Evolutionary conservation across 2,113 vertebrate species (phyloP).

Genomic region (Solea solea): DNA sequence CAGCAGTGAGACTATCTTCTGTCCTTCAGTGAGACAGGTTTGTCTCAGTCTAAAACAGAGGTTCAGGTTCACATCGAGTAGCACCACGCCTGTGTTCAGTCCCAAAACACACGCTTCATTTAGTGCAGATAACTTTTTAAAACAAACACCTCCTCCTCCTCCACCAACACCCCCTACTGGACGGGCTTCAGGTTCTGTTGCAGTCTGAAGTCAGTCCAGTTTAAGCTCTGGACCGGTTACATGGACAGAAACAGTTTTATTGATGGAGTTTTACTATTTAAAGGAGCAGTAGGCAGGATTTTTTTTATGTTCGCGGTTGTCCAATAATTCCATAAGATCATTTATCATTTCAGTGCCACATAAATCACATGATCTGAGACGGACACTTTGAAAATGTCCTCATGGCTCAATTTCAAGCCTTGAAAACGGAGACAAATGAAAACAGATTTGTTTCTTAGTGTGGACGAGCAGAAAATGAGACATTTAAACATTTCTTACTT

Average conservation of each 20-base stretch:
- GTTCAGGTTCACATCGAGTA: conserved; percentile 70
- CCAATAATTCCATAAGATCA: too few species aligned
- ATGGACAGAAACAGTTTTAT: neutral
- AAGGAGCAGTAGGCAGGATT: neutral
- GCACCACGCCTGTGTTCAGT: conserved; percentile 81
- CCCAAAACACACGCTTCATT: conserved; percentile 75
- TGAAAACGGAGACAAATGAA: too few species aligned
- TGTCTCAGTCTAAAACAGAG: conserved; percentile 30
- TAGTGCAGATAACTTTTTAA: conserved; percentile 81
- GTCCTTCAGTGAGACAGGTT: conserved; percentile 41
- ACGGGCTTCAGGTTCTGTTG: conserved; percentile 49
- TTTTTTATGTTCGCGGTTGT: neutral
- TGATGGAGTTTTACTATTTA: neutral
- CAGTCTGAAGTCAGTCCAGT: too few species aligned
- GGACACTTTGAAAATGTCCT: too few species aligned
- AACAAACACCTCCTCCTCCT: conserved; percentile 1
- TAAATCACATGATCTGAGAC: too few species aligned
- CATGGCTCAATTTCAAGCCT: too few species aligned
- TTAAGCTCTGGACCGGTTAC: too few species aligned
- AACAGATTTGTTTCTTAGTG: too few species aligned
- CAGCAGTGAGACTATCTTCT: conserved; percentile 31
- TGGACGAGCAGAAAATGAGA: too few species aligned
- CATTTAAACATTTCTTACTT: too few species aligned
- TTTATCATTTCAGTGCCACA: too few species aligned
- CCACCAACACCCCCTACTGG: neutral